These are phyloP conservation scores for Aethes cnicana DNA, from an alignment of 2,888 invertebrate species.

Conservation along the genomic window DNA sequence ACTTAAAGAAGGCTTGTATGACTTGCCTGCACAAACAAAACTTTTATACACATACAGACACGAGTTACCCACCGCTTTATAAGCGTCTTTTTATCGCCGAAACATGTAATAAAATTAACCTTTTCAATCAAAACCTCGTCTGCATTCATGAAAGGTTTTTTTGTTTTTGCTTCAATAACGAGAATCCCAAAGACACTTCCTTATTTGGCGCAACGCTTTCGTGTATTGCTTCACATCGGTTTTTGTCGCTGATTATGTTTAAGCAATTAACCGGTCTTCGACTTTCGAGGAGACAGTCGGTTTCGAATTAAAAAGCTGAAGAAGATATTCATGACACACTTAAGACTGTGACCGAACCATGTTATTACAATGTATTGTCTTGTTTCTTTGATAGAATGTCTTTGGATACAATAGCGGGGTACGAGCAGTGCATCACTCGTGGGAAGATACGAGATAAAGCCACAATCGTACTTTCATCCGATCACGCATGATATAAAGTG, in stretches of 20 bases:
- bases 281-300: not conserved
- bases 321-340: slow-evolving; percentile 52
- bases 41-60: not conserved
- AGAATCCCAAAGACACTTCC: slow-evolving; percentile 36
- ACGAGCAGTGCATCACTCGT: slow-evolving; percentile 57
- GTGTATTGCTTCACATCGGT: slow-evolving; percentile 38
- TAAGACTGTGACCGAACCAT: slow-evolving; percentile 58
- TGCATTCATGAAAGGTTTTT: not conserved
- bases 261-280: slow-evolving; percentile 35
- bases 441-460: slow-evolving; percentile 69
- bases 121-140: not conserved
- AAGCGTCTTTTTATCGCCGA: no score
- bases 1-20: not conserved
- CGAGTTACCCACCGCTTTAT: no score
- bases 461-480: slow-evolving; percentile 72
- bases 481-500: slow-evolving; percentile 76
- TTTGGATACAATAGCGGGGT: slow-evolving; percentile 53
- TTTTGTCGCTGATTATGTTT: slow-evolving; percentile 50
- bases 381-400: slow-evolving; percentile 50
- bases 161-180: not conserved
- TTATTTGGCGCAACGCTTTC: slow-evolving; percentile 44
- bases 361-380: slow-evolving; percentile 53
- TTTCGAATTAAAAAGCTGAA: slow-evolving; percentile 26
- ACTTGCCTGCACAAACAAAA: not conserved
- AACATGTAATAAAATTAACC: not conserved